Base-by-base conservation (phyloP, 2,888 invertebrate species). In the Hofmannophila pseudospretella region DNA sequence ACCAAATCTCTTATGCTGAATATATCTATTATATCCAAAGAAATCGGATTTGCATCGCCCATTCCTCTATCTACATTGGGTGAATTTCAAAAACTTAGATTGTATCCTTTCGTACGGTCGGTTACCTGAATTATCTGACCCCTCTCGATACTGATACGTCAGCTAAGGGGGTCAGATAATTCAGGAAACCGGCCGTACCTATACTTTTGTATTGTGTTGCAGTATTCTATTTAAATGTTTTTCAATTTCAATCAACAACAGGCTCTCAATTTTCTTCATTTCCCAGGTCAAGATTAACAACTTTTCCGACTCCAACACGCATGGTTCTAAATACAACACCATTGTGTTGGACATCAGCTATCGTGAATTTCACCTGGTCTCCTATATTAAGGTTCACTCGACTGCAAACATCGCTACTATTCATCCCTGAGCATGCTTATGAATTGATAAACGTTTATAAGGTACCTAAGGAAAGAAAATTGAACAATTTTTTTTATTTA, bases 321-420 rank as follows among this genome's bases (percentile, higher is more conserved):
- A 41, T 64, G 46, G 43, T 47, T 1, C 25, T 76, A 19, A 37
- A 73, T 2, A 49, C 52, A 1, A 58, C 77, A 2, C 71, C 77
- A 0, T 33, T 76, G 2, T 73, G 74, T 32, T 77, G 77, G 77
- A 19, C 73, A 30, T 65, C 75, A 1, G 64, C 68, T 0, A 40
- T 63, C 1, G 36, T 65, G 7, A 54, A 57, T 27, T 69, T 51
- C 36, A 22, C 67, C 0, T 23, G 54, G 3, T 57, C 68, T 0
- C 63, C 73, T 0, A 50, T 71, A n/a, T 26, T 70, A 4, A 58
- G 56, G 35, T 61, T 54, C 34, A 65, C 63, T 1, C 46, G 72
- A 3, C 43, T 76, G 8, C 73, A 74, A 39, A 47, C 56, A 0
- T 66, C 67, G 0, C 31, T 32, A 3, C 19, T 49, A 0, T 29